Evolutionary conservation across 2,113 vertebrate genomes (phyloP).

Genomic region (Lepus americanus): DNA sequence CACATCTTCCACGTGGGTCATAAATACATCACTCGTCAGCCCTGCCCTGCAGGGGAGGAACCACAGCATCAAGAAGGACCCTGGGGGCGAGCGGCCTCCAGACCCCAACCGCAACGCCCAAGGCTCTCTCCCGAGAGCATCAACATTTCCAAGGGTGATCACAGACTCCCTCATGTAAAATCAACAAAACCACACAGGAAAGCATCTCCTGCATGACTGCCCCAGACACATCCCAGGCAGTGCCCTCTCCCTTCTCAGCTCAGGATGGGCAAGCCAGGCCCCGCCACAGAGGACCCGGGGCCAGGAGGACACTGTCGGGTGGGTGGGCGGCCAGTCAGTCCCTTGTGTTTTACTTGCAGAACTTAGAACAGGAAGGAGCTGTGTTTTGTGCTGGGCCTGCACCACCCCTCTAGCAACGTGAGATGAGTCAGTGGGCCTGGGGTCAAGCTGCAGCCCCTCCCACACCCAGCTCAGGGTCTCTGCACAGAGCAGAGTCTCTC

Average conservation of each 20-base stretch:
- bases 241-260: constrained; percentile 37
- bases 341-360: not conserved
- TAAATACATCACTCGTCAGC: constrained; percentile 71
- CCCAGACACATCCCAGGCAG: constrained; percentile 67
- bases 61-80: constrained; percentile 78
- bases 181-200: constrained; percentile 79
- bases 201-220: constrained; percentile 80
- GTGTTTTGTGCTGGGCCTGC: not conserved
- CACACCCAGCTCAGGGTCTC: not conserved
- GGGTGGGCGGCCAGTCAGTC: not conserved
- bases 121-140: constrained; percentile 64
- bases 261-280: not conserved
- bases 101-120: constrained; percentile 9
- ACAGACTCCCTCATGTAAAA: constrained; percentile 81
- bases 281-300: not conserved
- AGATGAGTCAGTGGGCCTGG: not conserved
- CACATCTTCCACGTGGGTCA: constrained; percentile 62
- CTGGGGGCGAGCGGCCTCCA: constrained; percentile 69
- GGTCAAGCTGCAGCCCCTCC: not conserved
- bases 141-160: constrained; percentile 79
- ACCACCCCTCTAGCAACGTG: not conserved
- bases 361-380: not conserved
- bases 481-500: not conserved
- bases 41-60: constrained; percentile 74
- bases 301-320: not conserved